Conservation (phyloP, 2,888 invertebrate species). For the Parochlus steinenii region DNA sequence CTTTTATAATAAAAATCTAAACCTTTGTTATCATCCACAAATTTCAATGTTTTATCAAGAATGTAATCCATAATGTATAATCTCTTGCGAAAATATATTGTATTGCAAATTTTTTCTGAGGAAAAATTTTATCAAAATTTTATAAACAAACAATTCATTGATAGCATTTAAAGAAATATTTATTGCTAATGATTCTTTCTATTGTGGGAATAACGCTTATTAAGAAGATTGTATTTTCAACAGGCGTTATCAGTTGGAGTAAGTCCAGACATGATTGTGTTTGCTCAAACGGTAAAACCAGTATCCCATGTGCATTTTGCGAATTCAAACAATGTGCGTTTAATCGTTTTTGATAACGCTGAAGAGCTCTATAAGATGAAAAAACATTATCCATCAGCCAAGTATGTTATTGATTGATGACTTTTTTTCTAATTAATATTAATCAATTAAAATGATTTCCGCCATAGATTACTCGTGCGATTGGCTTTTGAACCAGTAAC, state of each 20-base stretch:
- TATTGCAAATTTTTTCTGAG: too few relatives aligned
- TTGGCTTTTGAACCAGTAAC: conserved; percentile 26
- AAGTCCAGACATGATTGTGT: conserved; percentile 29
- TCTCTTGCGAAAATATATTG: too few relatives aligned
- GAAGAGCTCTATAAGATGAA: conserved; percentile 30
- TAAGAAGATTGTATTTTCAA: too few relatives aligned
- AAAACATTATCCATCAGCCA: conserved; percentile 5
- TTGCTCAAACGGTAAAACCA: conserved; percentile 36
- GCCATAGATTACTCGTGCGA: conserved; percentile 25
- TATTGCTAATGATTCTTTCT: too few relatives aligned
- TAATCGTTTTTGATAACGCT: conserved; percentile 36
- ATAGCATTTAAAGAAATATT: too few relatives aligned
- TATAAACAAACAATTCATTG: too few relatives aligned
- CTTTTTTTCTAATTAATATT: background rate
- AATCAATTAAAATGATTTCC: background rate
- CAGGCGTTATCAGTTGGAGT: conserved; percentile 29
- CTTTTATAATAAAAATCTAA: background rate
- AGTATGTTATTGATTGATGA: background rate
- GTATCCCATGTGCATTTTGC: conserved; percentile 31
- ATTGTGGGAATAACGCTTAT: too few relatives aligned
- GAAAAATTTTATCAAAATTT: too few relatives aligned
- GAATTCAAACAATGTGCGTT: conserved; percentile 24
- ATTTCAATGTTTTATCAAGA: too few relatives aligned
- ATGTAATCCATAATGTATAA: too few relatives aligned
- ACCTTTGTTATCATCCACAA: background rate